Conservation (phyloP, 2,113 vertebrate genomes). For the Dasyurus viverrinus region DNA sequence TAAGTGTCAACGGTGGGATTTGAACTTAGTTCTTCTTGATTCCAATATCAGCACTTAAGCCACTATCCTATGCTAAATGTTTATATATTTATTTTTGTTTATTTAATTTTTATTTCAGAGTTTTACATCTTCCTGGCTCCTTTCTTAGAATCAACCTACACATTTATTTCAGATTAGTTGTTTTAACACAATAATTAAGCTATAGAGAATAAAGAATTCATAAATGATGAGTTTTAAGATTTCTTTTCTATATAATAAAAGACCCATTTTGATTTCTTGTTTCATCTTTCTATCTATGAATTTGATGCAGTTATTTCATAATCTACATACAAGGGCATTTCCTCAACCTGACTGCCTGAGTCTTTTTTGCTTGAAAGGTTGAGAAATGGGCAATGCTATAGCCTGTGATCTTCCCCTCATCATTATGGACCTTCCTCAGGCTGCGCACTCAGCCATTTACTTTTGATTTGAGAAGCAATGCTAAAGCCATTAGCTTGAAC, state of each 20-base stretch:
- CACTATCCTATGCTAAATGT: neutral
- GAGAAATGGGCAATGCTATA: slow-evolving; percentile 67
- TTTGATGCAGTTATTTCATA: slow-evolving; percentile 48
- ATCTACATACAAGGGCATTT: slow-evolving; percentile 60
- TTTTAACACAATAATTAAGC: neutral
- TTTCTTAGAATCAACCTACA: neutral
- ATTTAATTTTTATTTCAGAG: neutral
- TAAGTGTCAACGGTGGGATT: neutral
- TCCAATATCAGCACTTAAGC: neutral
- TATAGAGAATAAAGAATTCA: neutral
- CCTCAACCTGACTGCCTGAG: slow-evolving; percentile 62
- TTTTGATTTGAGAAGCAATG: slow-evolving; percentile 73
- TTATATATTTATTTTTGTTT: too few relatives aligned
- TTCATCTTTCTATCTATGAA: neutral
- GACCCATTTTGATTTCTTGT: neutral
- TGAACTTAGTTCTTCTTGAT: neutral
- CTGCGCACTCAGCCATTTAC: slow-evolving; percentile 67
- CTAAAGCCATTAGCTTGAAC: slow-evolving; percentile 70
- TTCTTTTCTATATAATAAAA: neutral
- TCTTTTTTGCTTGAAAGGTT: slow-evolving; percentile 71
- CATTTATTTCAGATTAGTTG: neutral
- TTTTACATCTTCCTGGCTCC: neutral
- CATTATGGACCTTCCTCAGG: slow-evolving; percentile 58
- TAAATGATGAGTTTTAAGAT: neutral
- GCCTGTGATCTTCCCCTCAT: slow-evolving; percentile 67